Percentiles rank a stretch among this genome's conserved stretches.
Evolutionary conservation across 2,113 vertebrate genomes (phyloP).

Genomic region (Triplophysa dalaica): DNA sequence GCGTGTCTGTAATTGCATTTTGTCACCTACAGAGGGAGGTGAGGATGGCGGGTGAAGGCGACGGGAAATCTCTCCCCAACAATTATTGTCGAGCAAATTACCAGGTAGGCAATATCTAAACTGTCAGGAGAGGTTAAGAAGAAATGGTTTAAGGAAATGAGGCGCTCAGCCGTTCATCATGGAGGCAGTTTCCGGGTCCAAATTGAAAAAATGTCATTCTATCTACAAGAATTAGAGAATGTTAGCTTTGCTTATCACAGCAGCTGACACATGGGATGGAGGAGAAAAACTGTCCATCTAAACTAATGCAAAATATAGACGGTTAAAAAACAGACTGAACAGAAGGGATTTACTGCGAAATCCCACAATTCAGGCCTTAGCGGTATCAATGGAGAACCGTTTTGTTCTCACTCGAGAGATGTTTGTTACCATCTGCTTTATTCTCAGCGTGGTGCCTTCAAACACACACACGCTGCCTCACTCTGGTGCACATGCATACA

Average conservation of each 20-base stretch:
- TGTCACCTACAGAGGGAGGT: conserved; percentile 99
- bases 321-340: not conserved
- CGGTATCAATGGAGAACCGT: conserved; percentile 57
- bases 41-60: conserved; percentile 93
- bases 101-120: conserved; percentile 92
- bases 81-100: conserved; percentile 95
- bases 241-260: conserved; percentile 75
- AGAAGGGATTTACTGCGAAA: conserved; percentile 35
- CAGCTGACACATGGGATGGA: conserved; percentile 60
- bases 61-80: conserved; percentile 85
- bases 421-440: conserved; percentile 73
- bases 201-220: conserved; percentile 83
- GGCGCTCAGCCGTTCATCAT: conserved; percentile 94
- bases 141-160: conserved; percentile 86
- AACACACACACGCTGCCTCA: conserved; percentile 40
- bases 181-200: conserved; percentile 79
- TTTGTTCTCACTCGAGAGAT: conserved; percentile 69
- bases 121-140: conserved; percentile 95
- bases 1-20: conserved; percentile 94
- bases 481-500: conserved; percentile 28
- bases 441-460: conserved; percentile 68
- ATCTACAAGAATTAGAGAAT: conserved; percentile 81
- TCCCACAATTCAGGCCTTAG: conserved; percentile 58
- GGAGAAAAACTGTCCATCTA: conserved; percentile 49
- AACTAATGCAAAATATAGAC: conserved; percentile 48